Conservation (phyloP, 2,113 vertebrate species). For the Forbesichthys agassizii region DNA sequence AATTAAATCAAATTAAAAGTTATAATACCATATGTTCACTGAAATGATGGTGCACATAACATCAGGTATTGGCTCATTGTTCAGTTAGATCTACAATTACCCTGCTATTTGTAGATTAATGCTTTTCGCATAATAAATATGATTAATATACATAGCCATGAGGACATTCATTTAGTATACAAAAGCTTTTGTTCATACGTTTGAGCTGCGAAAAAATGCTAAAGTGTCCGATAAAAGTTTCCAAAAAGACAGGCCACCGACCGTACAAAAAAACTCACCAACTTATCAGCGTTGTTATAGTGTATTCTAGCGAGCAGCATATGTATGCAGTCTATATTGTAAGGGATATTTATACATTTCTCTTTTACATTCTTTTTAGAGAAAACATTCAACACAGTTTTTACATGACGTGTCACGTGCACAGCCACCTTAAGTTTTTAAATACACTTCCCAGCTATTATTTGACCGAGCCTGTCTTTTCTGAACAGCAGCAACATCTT, state of each 20-base stretch:
- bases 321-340: background rate
- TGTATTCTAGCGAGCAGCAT: background rate
- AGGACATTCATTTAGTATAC: background rate
- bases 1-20: constrained; percentile 47
- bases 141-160: background rate
- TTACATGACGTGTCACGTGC: too few relatives aligned
- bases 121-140: constrained; percentile 18
- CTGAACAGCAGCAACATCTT: constrained; percentile 44
- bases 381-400: too few relatives aligned
- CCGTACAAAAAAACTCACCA: background rate
- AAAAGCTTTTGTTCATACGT: background rate
- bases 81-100: constrained; percentile 58
- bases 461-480: constrained; percentile 27
- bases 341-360: background rate
- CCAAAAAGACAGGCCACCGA: background rate
- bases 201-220: background rate
- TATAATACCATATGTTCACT: constrained; percentile 56
- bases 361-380: too few relatives aligned
- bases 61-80: constrained; percentile 34
- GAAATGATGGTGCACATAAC: constrained; percentile 40
- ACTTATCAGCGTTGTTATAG: background rate
- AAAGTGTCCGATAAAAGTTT: background rate
- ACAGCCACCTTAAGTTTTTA: background rate
- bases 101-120: constrained; percentile 35
- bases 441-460: constrained; percentile 20